Conservation (phyloP, 2,113 vertebrate species). For the Actenoides hombroni region DNA sequence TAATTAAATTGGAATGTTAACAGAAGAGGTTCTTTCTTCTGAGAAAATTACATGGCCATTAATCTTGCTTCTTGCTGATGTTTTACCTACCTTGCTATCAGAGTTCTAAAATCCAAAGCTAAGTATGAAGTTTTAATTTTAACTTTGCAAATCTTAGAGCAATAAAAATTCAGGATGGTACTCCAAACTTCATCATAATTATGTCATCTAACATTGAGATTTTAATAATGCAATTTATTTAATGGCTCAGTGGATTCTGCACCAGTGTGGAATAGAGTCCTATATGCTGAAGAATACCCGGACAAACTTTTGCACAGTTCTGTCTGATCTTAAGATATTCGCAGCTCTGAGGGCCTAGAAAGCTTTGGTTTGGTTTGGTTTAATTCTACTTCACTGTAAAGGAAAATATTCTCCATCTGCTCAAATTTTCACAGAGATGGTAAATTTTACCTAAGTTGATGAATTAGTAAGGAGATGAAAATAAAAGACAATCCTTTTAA, state of each 20-base stretch:
- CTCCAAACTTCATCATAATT: slow-evolving; percentile 9
- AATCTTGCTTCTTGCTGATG: slow-evolving; percentile 20
- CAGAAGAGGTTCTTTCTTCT: slow-evolving; percentile 46
- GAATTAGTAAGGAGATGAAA: background rate
- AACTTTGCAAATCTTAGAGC: background rate
- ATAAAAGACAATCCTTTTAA: background rate
- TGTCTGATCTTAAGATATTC: background rate
- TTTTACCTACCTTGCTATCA: background rate
- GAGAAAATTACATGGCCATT: slow-evolving; percentile 50
- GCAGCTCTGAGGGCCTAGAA: background rate
- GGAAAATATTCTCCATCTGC: background rate
- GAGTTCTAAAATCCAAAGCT: slow-evolving; percentile 17
- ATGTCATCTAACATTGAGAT: background rate
- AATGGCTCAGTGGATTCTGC: background rate
- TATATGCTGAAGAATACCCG: background rate
- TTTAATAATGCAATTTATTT: slow-evolving; percentile 31
- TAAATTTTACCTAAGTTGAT: background rate
- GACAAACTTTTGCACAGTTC: background rate
- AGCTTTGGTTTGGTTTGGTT: background rate
- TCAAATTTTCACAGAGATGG: background rate
- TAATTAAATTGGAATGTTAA: slow-evolving; percentile 63
- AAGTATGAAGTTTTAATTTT: slow-evolving; percentile 33
- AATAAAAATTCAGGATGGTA: background rate
- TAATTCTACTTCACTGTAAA: background rate
- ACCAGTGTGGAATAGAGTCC: background rate